Conservation (phyloP, 1,140 invertebrate species). For the Dolichoris vasculosae region DNA sequence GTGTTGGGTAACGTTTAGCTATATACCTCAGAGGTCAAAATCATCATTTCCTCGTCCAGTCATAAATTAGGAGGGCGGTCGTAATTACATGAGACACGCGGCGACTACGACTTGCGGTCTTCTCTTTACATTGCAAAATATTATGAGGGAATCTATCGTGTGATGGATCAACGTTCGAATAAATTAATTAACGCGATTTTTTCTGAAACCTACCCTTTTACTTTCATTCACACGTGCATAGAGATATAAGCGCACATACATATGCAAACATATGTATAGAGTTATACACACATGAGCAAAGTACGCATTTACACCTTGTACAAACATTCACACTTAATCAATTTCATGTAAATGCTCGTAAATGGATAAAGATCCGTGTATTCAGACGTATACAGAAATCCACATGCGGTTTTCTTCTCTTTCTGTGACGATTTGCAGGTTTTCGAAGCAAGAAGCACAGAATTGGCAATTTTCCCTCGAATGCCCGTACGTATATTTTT, state of each 20-base stretch:
- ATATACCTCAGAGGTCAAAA: conserved; percentile 38
- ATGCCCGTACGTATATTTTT: not conserved
- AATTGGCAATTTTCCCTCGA: conserved; percentile 56
- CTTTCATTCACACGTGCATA: too few relatives aligned
- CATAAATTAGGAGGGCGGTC: conserved; percentile 58
- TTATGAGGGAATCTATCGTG: conserved; percentile 43
- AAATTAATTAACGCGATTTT: conserved; percentile 64
- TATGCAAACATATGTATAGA: too few relatives aligned
- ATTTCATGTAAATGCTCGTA: too few relatives aligned
- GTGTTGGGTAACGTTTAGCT: conserved; percentile 19
- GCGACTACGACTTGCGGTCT: conserved; percentile 9
- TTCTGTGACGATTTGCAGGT: not conserved
- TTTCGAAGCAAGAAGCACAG: conserved; percentile 19
- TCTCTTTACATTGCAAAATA: conserved; percentile 2
- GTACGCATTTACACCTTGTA: too few relatives aligned
- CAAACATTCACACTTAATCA: too few relatives aligned
- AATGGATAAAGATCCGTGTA: too few relatives aligned
- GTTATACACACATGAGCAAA: too few relatives aligned
- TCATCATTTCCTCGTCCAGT: conserved; percentile 57
- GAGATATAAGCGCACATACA: too few relatives aligned
- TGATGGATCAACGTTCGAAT: conserved; percentile 62
- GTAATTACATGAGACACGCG: conserved; percentile 23
- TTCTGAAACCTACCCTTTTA: conserved; percentile 28
- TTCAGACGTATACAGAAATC: too few relatives aligned
- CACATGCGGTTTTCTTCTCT: not conserved